Conservation (phyloP, 2,888 invertebrate genomes). For the Lydus trimaculatus region DNA sequence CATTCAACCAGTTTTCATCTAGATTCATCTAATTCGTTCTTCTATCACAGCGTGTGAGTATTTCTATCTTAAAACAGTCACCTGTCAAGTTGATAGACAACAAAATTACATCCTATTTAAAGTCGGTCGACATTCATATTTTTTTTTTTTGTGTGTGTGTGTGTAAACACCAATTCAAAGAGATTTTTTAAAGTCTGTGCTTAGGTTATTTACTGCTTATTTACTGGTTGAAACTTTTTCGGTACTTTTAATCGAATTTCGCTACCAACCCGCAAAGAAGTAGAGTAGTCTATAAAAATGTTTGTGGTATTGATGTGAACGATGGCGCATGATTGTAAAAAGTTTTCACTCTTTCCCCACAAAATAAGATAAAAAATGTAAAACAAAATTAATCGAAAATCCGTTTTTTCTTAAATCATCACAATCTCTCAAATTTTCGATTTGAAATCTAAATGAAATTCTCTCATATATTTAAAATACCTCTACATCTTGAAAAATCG, state of each 20-base stretch:
- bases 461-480: neutral
- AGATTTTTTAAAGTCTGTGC: neutral
- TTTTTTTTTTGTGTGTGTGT: too few species aligned
- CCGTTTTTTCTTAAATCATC: neutral
- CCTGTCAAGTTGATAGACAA: neutral
- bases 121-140: neutral
- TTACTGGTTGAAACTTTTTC: neutral
- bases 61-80: neutral
- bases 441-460: neutral
- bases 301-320: neutral
- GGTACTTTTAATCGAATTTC: constrained; percentile 1
- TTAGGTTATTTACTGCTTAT: neutral
- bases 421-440: neutral
- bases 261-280: neutral
- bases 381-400: constrained; percentile 1
- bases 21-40: neutral
- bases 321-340: neutral
- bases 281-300: neutral
- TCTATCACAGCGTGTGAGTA: neutral
- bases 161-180: neutral
- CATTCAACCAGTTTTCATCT: constrained; percentile 12
- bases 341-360: neutral
- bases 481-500: neutral
- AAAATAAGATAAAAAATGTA: neutral
- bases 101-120: neutral